phyloP scores from a whole-genome alignment of 2,888 invertebrate species.

The Apamea anceps region DNA sequence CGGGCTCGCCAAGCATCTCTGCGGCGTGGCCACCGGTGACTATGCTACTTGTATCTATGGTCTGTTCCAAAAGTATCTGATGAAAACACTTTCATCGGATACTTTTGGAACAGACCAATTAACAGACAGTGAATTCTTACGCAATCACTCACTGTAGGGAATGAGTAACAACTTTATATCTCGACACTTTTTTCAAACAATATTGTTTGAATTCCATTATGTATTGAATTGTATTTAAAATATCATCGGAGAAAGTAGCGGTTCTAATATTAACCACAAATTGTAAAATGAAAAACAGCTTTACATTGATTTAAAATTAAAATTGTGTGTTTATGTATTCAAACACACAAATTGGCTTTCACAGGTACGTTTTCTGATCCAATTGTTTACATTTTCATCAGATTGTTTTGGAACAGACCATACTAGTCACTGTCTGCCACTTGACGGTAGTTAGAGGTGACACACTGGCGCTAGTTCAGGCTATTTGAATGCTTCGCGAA shows the following conservation, averaged over 20 bases:
- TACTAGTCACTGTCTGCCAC: neutral
- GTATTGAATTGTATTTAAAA: neutral
- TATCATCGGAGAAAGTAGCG: no score
- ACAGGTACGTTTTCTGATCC: neutral
- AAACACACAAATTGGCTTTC: neutral
- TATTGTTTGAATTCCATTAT: neutral
- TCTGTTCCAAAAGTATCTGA: neutral
- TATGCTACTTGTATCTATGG: constrained; percentile 1
- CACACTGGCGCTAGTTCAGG: neutral
- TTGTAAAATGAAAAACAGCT: no score
- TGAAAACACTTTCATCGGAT: no score
- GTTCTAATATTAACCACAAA: no score
- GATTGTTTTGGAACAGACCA: neutral
- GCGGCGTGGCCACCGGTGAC: constrained; percentile 96
- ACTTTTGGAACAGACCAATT: no score
- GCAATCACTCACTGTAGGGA: neutral
- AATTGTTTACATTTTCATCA: neutral
- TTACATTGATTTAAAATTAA: no score
- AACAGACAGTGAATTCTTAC: no score
- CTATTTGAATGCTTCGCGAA: neutral
- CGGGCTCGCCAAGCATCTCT: constrained; percentile 96
- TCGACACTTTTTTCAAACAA: neutral
- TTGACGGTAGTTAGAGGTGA: neutral
- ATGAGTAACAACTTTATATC: neutral
- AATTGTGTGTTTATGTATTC: no score